A percentile compares a stretch with the other conserved stretches of the same genome.
phyloP scores from a whole-genome alignment of 1,140 invertebrate species.

The Platorchestia sp. region DNA sequence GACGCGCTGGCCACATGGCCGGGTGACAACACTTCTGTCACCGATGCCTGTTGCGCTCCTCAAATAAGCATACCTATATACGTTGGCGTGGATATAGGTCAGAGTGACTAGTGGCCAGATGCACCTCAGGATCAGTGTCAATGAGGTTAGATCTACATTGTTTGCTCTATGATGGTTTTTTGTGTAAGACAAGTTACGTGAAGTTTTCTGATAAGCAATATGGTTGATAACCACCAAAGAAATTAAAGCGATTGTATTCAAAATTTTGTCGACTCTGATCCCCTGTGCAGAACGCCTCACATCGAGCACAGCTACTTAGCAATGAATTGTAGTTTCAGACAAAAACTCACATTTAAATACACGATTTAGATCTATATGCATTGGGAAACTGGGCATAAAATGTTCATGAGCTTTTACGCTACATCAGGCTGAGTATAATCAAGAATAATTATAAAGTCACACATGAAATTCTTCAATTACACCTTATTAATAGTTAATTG shows the following conservation, averaged over 20 bases:
- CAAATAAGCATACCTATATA: not conserved
- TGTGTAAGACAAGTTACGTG: too few relatives aligned
- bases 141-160: too few relatives aligned
- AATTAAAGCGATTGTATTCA: not conserved
- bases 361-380: too few relatives aligned
- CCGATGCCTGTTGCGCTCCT: not conserved
- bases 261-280: not conserved
- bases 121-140: not conserved
- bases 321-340: too few relatives aligned
- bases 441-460: too few relatives aligned
- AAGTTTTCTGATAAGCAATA: not conserved
- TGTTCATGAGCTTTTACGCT: too few relatives aligned
- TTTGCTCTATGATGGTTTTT: too few relatives aligned
- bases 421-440: too few relatives aligned
- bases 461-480: too few relatives aligned
- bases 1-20: not conserved
- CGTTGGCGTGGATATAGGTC: not conserved
- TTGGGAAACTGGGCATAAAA: too few relatives aligned
- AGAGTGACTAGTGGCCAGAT: not conserved
- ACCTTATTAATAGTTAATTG: too few relatives aligned
- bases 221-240: not conserved
- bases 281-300: not conserved
- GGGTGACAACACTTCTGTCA: not conserved
- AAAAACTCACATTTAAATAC: too few relatives aligned
- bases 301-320: not conserved